A percentile compares a stretch with the other conserved stretches of the same genome.
These are phyloP conservation scores for Choristoneura fumiferana DNA, from an alignment of 1,140 invertebrate genomes.

Conservation along the genomic window DNA sequence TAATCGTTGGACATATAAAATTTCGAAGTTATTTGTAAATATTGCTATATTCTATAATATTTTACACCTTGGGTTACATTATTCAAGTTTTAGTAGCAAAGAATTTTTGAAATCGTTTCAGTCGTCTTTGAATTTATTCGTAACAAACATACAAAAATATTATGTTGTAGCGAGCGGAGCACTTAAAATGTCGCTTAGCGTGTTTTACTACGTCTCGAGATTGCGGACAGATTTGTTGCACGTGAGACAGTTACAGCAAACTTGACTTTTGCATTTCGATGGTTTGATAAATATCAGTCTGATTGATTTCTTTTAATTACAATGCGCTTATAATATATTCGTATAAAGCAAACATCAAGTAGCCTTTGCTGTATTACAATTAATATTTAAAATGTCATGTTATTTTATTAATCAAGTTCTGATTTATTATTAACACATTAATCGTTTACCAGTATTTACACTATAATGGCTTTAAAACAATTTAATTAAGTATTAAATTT, in stretches of 20 bases:
- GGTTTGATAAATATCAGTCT: conserved; percentile 8
- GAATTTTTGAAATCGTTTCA: too few species aligned
- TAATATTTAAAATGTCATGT: conserved; percentile 2
- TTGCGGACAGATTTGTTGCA: not conserved
- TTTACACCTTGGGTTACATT: too few species aligned
- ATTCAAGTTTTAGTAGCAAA: too few species aligned
- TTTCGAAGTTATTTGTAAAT: too few species aligned
- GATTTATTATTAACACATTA: too few species aligned
- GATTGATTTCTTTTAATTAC: conserved; percentile 6
- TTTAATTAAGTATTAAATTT: too few species aligned
- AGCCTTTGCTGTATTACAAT: not conserved
- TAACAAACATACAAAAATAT: too few species aligned
- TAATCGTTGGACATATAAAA: too few species aligned
- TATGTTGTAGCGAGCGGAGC: not conserved
- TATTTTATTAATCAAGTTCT: not conserved
- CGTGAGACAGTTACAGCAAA: conserved; percentile 1
- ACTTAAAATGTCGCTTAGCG: conserved; percentile 15
- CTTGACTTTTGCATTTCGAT: conserved; percentile 5
- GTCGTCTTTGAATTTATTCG: too few species aligned
- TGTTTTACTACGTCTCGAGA: not conserved
- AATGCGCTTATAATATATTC: not conserved
- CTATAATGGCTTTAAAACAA: too few species aligned
- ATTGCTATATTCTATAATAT: too few species aligned
- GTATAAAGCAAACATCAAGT: not conserved
- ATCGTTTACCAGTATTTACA: too few species aligned